These are phyloP conservation scores for Sminthurides bifidus DNA, from an alignment of 1,140 invertebrate genomes.

Conservation along the genomic window DNA sequence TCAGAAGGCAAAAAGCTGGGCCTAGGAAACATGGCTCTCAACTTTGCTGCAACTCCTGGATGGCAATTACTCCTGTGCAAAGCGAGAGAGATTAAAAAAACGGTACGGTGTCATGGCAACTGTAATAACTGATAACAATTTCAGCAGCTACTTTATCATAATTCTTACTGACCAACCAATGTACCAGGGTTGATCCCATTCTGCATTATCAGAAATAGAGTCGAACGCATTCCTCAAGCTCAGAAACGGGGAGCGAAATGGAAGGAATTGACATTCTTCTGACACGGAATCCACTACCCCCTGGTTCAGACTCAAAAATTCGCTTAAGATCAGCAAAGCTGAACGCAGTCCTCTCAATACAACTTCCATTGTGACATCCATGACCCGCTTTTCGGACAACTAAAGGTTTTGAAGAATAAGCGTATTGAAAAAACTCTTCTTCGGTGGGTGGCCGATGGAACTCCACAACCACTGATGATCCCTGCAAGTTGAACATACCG, in stretches of 20 bases:
- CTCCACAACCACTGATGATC: slow-evolving; percentile 24
- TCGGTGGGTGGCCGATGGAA: slow-evolving; percentile 34
- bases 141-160: background rate
- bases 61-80: slow-evolving; percentile 44
- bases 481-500: too few relatives aligned
- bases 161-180: slow-evolving; percentile 42
- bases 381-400: slow-evolving; percentile 53
- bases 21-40: slow-evolving; percentile 41
- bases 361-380: too few relatives aligned
- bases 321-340: slow-evolving; percentile 40
- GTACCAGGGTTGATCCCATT: slow-evolving; percentile 40
- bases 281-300: slow-evolving; percentile 29
- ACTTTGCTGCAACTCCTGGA: slow-evolving; percentile 37
- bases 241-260: slow-evolving; percentile 41
- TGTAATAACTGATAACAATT: background rate
- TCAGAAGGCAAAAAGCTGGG: slow-evolving; percentile 47
- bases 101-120: background rate
- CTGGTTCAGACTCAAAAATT: slow-evolving; percentile 35
- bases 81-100: slow-evolving; percentile 1
- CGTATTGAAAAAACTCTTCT: slow-evolving; percentile 49
- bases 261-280: slow-evolving; percentile 45
- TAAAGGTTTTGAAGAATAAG: slow-evolving; percentile 68
- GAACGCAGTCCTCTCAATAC: too few relatives aligned
- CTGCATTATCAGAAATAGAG: slow-evolving; percentile 9
- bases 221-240: slow-evolving; percentile 40